These are phyloP conservation scores for Mustela lutreola DNA, from an alignment of 2,113 vertebrate genomes.

Conservation along the genomic window DNA sequence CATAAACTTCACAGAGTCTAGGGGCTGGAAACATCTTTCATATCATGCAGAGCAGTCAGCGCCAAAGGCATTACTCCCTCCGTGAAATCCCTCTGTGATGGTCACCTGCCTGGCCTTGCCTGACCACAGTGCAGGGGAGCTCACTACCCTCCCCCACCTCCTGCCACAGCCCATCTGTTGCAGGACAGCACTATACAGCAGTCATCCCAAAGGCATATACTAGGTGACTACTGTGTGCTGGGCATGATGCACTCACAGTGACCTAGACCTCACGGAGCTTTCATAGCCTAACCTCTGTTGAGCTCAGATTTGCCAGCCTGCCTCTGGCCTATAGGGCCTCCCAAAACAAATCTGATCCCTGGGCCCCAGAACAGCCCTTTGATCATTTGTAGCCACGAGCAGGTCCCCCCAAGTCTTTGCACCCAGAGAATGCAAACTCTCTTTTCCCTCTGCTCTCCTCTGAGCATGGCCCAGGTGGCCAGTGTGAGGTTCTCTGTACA, in stretches of 20 bases:
- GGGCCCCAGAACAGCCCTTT: not conserved
- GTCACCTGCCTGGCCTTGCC: not conserved
- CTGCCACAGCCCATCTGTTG: not conserved
- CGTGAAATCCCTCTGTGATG: not conserved
- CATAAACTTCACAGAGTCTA: slow-evolving; percentile 12
- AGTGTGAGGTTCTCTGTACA: not conserved
- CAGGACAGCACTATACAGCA: not conserved
- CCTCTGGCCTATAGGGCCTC: not conserved
- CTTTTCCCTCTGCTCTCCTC: not conserved
- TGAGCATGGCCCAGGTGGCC: not conserved
- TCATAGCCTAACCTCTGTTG: not conserved
- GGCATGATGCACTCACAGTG: not conserved
- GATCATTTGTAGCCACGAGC: not conserved
- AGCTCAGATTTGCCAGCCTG: not conserved
- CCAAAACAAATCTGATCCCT: not conserved
- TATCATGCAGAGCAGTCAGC: not conserved
- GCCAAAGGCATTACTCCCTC: not conserved
- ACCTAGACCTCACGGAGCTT: not conserved
- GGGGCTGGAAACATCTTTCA: not conserved
- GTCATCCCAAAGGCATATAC: not conserved
- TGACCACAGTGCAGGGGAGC: not conserved
- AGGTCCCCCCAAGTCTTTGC: not conserved
- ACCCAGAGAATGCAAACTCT: not conserved
- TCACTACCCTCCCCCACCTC: not conserved
- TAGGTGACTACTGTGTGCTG: not conserved